These are phyloP conservation scores for Pluvianellus socialis DNA, from an alignment of 2,113 vertebrate genomes.

Conservation along the genomic window DNA sequence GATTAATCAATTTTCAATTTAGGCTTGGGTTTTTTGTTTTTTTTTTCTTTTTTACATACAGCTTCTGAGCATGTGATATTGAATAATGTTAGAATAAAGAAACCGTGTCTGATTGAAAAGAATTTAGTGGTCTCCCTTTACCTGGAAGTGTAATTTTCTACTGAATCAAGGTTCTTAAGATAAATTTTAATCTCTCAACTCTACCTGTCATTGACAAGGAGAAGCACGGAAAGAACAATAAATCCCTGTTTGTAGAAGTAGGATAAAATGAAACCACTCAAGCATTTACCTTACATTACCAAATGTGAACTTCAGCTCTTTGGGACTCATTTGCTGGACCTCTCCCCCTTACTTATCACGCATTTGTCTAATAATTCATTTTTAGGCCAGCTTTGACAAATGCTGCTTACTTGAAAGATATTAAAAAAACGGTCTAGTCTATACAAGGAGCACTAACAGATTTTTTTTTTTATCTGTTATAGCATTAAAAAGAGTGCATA, in stretches of 20 bases:
- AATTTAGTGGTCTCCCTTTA: conserved; percentile 7
- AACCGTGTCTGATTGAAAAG: neutral
- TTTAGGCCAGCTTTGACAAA: conserved; percentile 2
- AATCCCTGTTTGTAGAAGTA: conserved; percentile 16
- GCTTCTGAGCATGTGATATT: neutral
- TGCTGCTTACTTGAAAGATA: neutral
- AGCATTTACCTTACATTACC: neutral
- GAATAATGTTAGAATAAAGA: neutral
- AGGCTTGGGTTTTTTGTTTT: neutral
- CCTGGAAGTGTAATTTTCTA: conserved; percentile 30
- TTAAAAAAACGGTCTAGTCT: neutral
- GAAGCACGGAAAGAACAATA: conserved; percentile 39
- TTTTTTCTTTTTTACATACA: neutral
- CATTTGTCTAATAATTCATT: neutral
- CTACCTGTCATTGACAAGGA: conserved; percentile 39
- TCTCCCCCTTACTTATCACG: neutral
- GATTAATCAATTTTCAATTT: conserved; percentile 12
- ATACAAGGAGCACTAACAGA: neutral
- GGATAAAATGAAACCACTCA: conserved; percentile 43
- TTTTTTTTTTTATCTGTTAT: neutral
- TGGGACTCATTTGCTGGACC: neutral
- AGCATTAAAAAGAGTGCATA: neutral
- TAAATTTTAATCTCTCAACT: conserved; percentile 41
- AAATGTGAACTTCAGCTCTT: neutral
- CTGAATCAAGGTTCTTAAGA: neutral